Evolutionary conservation across 2,888 invertebrate species (phyloP), one percentile per base, ranked within the genome.

Genomic region (Bursaphelenchus okinawaensis): DNA sequence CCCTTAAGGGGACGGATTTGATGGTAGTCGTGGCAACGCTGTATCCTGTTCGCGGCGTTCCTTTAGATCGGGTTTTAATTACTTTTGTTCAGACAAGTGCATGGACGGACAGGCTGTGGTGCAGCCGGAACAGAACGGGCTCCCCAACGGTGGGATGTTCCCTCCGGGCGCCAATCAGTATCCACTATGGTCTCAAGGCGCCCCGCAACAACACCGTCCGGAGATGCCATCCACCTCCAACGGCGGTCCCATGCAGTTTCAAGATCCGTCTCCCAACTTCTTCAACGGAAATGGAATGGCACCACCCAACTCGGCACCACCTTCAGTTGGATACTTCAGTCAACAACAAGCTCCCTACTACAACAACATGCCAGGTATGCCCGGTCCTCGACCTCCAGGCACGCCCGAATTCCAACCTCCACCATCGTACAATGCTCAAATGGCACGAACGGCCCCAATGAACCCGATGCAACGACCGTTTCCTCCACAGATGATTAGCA

Each of bases 141-240:
- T 22, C 27, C 57, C 57, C 16, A 56, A 56, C 29, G 57, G 57
- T 4, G 26, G 26, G 12, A 56, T 56, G 57, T 28, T 19, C 6
- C 57, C 57, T 19, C 57, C 57, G 20, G 22, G 20, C 22, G 4
- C 6, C 29, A 26, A 28, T 27, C 27, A 56, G 26, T 19, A 19
- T 12, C 28, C 28, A 9, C 24, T 16, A 8, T 27, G 27, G 19
- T 19, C 29, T 20, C 27, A 26, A 19, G 26, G 26, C 12, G 20
- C 23, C n/a, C 27, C 23, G 24, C 23, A 26, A 27, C 57, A 56
- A 26, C 57, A 56, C 29, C 57, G 57, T 12, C 57, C 57, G 9
- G 57, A 24, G 27, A 56, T 56, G 57, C 57, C 57, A 1, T 56
- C 57, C 4, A 56, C 57, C n/a, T 56, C 57, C 20, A 56, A 56